Conservation (phyloP, 1,140 invertebrate species). For the Diachasma alloeum region DNA sequence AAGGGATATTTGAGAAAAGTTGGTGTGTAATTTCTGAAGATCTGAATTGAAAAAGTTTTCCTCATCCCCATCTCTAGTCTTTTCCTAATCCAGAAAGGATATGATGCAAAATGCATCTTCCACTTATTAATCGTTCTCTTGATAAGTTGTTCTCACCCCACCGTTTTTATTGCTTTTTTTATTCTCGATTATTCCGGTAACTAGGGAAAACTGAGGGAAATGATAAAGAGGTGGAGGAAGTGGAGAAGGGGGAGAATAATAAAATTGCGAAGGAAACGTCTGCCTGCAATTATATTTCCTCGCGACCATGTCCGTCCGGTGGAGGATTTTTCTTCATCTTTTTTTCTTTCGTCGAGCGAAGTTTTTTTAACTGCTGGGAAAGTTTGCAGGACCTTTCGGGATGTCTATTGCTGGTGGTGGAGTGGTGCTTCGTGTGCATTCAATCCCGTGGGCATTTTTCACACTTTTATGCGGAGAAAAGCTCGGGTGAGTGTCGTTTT, state of each 20-base stretch:
- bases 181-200: neutral
- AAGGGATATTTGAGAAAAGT: neutral
- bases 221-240: neutral
- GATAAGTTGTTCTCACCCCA: neutral
- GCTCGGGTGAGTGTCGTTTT: neutral
- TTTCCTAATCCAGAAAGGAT: neutral
- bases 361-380: neutral
- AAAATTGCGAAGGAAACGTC: constrained; percentile 5
- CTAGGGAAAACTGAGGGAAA: constrained; percentile 1
- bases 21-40: neutral
- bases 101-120: neutral
- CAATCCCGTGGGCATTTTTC: neutral
- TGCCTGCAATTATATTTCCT: constrained; percentile 11
- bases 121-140: neutral
- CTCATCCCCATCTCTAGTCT: neutral
- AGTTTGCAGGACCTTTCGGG: neutral
- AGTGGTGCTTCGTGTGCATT: neutral
- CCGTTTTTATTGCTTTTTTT: neutral
- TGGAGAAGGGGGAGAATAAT: neutral
- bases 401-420: neutral
- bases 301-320: neutral
- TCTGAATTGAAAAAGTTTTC: neutral
- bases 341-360: neutral
- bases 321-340: neutral
- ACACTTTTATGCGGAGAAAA: neutral